Evolutionary conservation across 2,113 vertebrate genomes (phyloP).

Genomic region (Nymphicus hollandicus): DNA sequence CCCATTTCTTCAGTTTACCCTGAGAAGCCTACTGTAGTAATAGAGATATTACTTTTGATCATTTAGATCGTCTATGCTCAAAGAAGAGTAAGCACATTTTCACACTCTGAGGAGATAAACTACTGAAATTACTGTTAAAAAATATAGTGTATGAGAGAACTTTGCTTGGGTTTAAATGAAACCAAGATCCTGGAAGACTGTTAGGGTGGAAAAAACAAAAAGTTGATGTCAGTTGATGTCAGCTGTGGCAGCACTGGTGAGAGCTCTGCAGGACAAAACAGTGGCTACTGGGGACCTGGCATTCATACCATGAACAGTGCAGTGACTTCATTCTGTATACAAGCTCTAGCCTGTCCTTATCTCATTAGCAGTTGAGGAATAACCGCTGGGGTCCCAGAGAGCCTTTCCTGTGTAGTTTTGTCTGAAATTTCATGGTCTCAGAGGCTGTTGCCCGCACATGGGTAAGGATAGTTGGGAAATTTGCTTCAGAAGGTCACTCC

Average conservation of each 20-base stretch:
- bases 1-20: not conserved
- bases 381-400: not conserved
- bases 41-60: not conserved
- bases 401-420: not conserved
- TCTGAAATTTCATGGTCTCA: not conserved
- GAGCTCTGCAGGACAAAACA: not conserved
- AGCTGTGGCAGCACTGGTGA: not conserved
- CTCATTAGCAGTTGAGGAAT: not conserved
- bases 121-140: not conserved
- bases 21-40: not conserved
- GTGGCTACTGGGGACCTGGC: not conserved
- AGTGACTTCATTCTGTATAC: not conserved
- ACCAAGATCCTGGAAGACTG: not conserved
- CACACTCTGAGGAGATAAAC: not conserved
- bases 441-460: not conserved
- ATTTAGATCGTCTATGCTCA: not conserved
- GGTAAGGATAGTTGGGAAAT: not conserved
- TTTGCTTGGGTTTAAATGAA: not conserved
- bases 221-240: not conserved
- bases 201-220: not conserved
- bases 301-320: not conserved
- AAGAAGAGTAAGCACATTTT: not conserved
- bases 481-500: not conserved
- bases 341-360: not conserved
- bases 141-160: not conserved